A percentile compares a stretch with the other conserved stretches of the same genome.
These are phyloP conservation scores for Drosophila phalerata DNA, from an alignment of 2,888 invertebrate species.

Conservation along the genomic window DNA sequence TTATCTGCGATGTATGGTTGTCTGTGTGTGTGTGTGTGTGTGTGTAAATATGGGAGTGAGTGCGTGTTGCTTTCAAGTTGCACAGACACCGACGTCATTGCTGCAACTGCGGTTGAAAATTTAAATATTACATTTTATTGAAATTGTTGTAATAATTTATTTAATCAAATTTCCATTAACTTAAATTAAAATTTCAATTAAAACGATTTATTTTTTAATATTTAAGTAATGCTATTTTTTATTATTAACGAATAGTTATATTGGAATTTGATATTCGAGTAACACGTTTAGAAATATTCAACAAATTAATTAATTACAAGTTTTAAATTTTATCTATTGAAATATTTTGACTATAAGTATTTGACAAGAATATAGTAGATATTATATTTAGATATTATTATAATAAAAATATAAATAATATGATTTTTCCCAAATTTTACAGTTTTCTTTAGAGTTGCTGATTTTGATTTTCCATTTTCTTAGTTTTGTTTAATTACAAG, in stretches of 20 bases:
- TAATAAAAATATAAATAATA: too few species aligned
- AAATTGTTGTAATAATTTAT: not conserved
- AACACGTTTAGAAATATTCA: too few species aligned
- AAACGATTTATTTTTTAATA: not conserved
- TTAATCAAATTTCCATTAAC: not conserved
- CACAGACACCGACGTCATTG: slow-evolving; percentile 42
- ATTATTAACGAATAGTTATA: too few species aligned
- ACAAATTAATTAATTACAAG: too few species aligned
- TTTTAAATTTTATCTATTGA: too few species aligned
- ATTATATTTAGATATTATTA: too few species aligned
- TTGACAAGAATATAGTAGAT: too few species aligned
- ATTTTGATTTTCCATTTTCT: slow-evolving; percentile 41
- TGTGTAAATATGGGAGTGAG: slow-evolving; percentile 26
- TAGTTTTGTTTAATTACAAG: slow-evolving; percentile 56
- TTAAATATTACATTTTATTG: slow-evolving; percentile 13
- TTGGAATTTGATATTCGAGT: too few species aligned
- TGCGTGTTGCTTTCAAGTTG: slow-evolving; percentile 57
- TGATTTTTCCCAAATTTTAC: slow-evolving; percentile 18
- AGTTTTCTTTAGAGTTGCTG: slow-evolving; percentile 5
- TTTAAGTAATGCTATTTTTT: not conserved
- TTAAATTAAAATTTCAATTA: not conserved
- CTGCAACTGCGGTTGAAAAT: slow-evolving; percentile 19
- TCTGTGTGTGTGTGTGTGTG: slow-evolving; percentile 7
- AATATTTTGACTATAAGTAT: too few species aligned
- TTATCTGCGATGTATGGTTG: slow-evolving; percentile 38